Evolutionary conservation across 2,888 invertebrate genomes (phyloP).

Genomic region (Myathropa florea): DNA sequence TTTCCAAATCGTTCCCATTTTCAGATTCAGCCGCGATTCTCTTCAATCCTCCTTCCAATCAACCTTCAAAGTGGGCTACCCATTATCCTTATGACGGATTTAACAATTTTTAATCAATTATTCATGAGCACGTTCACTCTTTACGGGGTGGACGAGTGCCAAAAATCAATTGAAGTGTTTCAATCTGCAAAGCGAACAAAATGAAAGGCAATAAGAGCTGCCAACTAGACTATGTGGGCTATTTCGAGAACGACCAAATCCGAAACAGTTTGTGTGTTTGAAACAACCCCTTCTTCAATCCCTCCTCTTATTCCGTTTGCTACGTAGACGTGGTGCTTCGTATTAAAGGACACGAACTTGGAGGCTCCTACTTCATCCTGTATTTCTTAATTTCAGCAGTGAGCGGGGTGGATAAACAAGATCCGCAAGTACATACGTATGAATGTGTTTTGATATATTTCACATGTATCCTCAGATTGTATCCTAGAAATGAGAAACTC

Average conservation of each 20-base stretch:
- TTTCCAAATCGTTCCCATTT: neutral
- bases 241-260: neutral
- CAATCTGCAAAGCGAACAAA: slow-evolving; percentile 5
- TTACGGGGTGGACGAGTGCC: neutral
- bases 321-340: neutral
- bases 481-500: slow-evolving; percentile 46
- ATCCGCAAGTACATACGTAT: neutral
- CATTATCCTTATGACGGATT: slow-evolving; percentile 1
- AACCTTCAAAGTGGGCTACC: neutral
- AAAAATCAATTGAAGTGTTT: slow-evolving; percentile 28
- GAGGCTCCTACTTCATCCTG: slow-evolving; percentile 15
- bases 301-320: neutral
- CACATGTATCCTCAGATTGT: slow-evolving; percentile 28
- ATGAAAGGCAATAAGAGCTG: slow-evolving; percentile 2
- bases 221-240: neutral
- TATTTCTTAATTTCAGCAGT: slow-evolving; percentile 41
- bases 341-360: neutral
- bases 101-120: slow-evolving; percentile 14
- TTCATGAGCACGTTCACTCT: slow-evolving; percentile 12
- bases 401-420: neutral
- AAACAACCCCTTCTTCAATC: neutral
- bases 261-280: neutral
- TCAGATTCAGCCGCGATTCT: neutral
- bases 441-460: slow-evolving; percentile 7
- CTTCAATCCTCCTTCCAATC: neutral